These are phyloP conservation scores for Poeciliopsis prolifica DNA, from an alignment of 2,113 vertebrate species.

Conservation along the genomic window DNA sequence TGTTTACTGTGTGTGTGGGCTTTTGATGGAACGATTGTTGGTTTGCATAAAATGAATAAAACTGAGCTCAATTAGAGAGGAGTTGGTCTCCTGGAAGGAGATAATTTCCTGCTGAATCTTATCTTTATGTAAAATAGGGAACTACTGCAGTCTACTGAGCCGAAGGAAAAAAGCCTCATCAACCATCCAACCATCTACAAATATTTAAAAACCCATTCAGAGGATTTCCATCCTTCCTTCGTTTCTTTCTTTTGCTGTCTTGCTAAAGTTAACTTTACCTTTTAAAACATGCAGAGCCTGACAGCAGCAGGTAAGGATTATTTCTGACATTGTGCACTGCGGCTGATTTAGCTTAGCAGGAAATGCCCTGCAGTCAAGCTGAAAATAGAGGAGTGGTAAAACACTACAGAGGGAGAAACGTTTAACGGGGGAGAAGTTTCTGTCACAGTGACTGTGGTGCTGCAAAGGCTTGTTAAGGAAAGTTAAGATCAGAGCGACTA, in stretches of 20 bases:
- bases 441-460: slow-evolving; percentile 1
- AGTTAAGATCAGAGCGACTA: slow-evolving; percentile 20
- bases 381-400: slow-evolving; percentile 1
- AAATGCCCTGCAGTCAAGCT: slow-evolving; percentile 8
- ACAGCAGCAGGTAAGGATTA: slow-evolving; percentile 3
- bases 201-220: neutral
- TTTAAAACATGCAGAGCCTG: slow-evolving; percentile 8
- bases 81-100: too few species aligned
- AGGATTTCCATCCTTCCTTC: too few species aligned
- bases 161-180: too few species aligned
- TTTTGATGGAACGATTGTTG: too few species aligned
- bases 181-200: too few species aligned
- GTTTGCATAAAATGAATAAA: too few species aligned
- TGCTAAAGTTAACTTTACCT: neutral
- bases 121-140: too few species aligned
- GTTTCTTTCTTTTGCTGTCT: neutral
- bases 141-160: too few species aligned
- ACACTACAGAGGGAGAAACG: neutral
- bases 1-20: too few species aligned
- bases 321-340: neutral
- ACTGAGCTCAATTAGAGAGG: too few species aligned
- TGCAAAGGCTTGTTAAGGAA: slow-evolving; percentile 14
- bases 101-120: too few species aligned
- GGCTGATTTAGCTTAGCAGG: slow-evolving; percentile 18
- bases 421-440: neutral